phyloP scores from a whole-genome alignment of 2,797 vertebrate species.

The Sebastes melanostomus region DNA sequence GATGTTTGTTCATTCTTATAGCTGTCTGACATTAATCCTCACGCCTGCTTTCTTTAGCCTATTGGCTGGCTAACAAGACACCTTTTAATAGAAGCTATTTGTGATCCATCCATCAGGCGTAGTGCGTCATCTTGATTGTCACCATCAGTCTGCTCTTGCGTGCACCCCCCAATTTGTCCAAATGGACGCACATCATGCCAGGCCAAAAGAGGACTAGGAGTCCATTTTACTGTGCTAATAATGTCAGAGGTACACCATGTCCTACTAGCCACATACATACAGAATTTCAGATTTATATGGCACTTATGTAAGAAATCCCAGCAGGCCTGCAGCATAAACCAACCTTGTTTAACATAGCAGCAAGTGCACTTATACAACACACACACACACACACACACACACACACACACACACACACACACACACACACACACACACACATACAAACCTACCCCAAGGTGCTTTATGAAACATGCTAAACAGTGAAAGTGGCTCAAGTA shows the following conservation, averaged over 20 bases:
- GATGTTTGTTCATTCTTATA: conserved; percentile 1
- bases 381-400: conserved; percentile 20
- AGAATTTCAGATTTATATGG: conserved; percentile 13
- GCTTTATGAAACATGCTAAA: conserved; percentile 45
- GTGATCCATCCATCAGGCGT: conserved; percentile 65
- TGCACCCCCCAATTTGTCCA: conserved; percentile 38
- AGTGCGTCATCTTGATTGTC: conserved; percentile 73
- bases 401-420: no score
- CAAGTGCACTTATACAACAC: conserved; percentile 55
- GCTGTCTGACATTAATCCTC: background rate
- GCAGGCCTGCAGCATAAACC: conserved; percentile 44
- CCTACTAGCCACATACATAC: conserved; percentile 21
- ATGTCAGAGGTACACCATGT: conserved; percentile 6
- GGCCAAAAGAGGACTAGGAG: conserved; percentile 20
- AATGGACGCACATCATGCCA: conserved; percentile 38
- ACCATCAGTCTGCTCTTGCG: conserved; percentile 52
- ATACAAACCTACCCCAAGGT: conserved; percentile 4
- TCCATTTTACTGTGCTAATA: conserved; percentile 64
- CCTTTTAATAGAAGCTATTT: conserved; percentile 41
- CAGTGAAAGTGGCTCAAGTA: conserved; percentile 29
- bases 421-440: background rate
- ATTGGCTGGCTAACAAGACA: conserved; percentile 27
- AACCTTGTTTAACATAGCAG: conserved; percentile 38
- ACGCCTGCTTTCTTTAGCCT: conserved; percentile 2
- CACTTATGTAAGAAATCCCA: conserved; percentile 62